These are phyloP conservation scores for Pontoporia blainvillei DNA, from an alignment of 2,113 vertebrate species.

Conservation along the genomic window DNA sequence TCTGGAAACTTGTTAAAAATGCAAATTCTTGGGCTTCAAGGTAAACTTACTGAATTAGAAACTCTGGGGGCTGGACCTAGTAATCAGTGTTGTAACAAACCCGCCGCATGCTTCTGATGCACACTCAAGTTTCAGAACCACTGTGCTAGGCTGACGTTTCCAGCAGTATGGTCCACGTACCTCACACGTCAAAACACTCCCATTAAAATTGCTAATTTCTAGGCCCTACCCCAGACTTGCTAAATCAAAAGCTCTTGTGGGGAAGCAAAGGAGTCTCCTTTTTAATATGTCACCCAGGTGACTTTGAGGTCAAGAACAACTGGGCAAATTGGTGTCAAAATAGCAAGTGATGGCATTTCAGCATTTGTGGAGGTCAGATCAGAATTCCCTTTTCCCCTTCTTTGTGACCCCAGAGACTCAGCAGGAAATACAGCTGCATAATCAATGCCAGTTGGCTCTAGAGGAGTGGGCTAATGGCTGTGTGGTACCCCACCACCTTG, in stretches of 20 bases:
- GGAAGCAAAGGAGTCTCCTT: background rate
- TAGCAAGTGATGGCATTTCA: background rate
- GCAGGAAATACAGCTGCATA: background rate
- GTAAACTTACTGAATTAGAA: background rate
- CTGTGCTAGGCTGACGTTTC: background rate
- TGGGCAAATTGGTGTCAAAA: background rate
- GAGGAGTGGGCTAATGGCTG: background rate
- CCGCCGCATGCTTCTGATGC: background rate
- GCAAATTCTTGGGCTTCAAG: background rate
- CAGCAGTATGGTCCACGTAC: background rate
- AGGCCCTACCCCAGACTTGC: background rate
- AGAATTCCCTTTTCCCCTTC: background rate
- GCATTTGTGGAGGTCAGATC: background rate
- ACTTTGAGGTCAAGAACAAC: background rate
- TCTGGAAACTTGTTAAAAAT: background rate
- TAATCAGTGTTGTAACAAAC: background rate
- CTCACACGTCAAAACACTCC: too few relatives aligned
- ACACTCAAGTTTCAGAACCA: background rate
- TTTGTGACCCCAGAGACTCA: background rate
- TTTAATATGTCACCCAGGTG: background rate
- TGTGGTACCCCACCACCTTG: background rate
- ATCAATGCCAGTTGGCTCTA: background rate
- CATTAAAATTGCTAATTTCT: background rate
- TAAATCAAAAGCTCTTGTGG: background rate
- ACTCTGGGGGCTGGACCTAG: background rate